Conservation (phyloP, 1,140 invertebrate genomes). For the Drosophila ficusphila region DNA sequence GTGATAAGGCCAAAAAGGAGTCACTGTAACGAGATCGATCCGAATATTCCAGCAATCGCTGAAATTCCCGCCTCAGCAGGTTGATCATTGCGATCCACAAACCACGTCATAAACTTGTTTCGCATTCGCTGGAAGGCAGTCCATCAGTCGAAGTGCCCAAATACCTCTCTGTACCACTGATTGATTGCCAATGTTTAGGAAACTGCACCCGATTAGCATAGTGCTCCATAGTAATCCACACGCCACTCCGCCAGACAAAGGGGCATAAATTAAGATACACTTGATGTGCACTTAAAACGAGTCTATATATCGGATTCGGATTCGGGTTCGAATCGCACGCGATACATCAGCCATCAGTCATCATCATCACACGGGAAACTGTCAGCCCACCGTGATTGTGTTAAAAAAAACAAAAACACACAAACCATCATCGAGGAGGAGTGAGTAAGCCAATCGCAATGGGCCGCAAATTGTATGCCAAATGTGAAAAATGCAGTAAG, state of each 20-base stretch:
- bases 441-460: conserved; percentile 34
- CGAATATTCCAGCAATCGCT: conserved; percentile 10
- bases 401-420: conserved; percentile 3
- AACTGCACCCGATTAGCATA: conserved; percentile 68
- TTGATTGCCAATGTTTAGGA: conserved; percentile 59
- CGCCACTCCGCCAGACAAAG: conserved; percentile 47
- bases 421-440: not conserved
- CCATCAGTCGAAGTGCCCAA: conserved; percentile 33
- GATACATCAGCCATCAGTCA: conserved; percentile 50
- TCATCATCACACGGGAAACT: conserved; percentile 71
- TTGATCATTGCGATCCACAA: conserved; percentile 10
- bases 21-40: conserved; percentile 34
- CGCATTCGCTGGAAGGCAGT: conserved; percentile 4
- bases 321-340: conserved; percentile 39
- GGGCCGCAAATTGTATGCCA: conserved; percentile 61
- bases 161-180: conserved; percentile 5
- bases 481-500: conserved; percentile 60
- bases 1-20: not conserved
- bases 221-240: conserved; percentile 18
- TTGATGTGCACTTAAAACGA: conserved; percentile 54
- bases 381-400: conserved; percentile 5
- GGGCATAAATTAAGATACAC: conserved; percentile 62
- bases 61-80: conserved; percentile 24
- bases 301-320: conserved; percentile 30
- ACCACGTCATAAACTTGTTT: conserved; percentile 72